Evolutionary conservation across 1,140 invertebrate species (phyloP), one percentile per base, ranked within the genome.

Genomic region (Philotrypesis tridentata): DNA sequence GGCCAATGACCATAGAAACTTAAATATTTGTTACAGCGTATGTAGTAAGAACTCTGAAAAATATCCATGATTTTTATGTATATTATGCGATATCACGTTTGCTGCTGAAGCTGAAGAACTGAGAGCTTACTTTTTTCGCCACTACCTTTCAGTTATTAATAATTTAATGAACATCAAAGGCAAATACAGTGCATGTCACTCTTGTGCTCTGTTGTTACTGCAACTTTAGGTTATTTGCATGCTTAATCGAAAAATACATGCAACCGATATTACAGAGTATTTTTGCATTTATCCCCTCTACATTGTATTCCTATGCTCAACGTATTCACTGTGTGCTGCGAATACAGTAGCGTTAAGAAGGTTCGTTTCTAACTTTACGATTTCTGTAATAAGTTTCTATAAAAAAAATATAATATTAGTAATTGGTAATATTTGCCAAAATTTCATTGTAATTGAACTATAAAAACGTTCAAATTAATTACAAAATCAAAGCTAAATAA

Each of bases 1-100:
- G 72, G 72, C 72, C 63, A 81, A 3, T 55, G 65, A 12, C 72
- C 79, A n/a, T 14, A 76, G 61, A 76, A 70, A n/a, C 48, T 70
- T 27, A 82, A 76, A 76, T 60, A 82, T n/a, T 11, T 76, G 3
- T 82, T 77, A 11, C 48, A 71, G 0, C 73, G 67, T n/a, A 43
- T 27, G 37, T 77, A 71, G 21, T 72, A 77, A 14, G 55, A n/a
- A 21, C 31, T 82, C 0, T 77, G 27, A 11, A 71, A 61, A 63
- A 43, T 60, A 63, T 77, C 67, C 67, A 82, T 82, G 17, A 37
- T 48, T 65, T 55, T 55, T 70, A 12, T 17, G 21, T 17, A n/a
- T 43, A 23, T 1, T 48, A 3, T 29, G 27, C 9, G 14, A 17
- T 8, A 23, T 33, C 27, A 0, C 11, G 4, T 7, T 55, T 0